phyloP scores from a whole-genome alignment of 2,113 vertebrate species.

The Sus scrofa region DNA sequence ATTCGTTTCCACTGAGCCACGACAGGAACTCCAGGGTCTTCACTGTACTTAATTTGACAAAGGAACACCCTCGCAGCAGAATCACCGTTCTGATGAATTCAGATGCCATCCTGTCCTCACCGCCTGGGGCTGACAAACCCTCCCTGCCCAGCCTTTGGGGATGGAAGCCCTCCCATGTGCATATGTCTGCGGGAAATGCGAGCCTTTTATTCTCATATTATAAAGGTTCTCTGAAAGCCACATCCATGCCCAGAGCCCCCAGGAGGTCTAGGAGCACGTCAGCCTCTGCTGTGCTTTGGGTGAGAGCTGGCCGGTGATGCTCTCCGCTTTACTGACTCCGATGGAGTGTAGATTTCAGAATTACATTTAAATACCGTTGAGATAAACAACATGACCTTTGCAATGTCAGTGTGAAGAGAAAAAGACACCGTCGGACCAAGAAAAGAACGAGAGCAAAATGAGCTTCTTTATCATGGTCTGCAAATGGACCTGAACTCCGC shows the following conservation, averaged over 20 bases:
- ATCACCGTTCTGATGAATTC: background rate
- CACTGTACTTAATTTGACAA: background rate
- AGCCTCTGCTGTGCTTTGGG: background rate
- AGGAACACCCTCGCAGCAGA: background rate
- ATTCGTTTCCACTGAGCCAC: too few relatives aligned
- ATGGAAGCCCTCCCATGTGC: background rate
- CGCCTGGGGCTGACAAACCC: background rate
- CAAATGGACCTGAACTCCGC: background rate
- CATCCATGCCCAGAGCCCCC: background rate
- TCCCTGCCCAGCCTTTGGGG: background rate
- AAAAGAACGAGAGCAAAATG: slow-evolving; percentile 25
- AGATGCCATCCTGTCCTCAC: background rate
- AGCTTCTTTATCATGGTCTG: background rate
- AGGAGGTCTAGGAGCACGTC: accelerated
- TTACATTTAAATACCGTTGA: slow-evolving; percentile 43
- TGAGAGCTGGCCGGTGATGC: background rate
- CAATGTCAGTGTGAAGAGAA: slow-evolving; percentile 57
- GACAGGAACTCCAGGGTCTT: background rate
- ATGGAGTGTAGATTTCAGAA: background rate
- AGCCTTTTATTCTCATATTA: background rate
- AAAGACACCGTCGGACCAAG: slow-evolving; percentile 16
- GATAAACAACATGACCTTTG: slow-evolving; percentile 68
- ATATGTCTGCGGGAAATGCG: background rate
- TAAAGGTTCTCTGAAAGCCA: background rate
- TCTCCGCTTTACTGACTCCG: background rate